Evolutionary conservation across 2,113 vertebrate species (phyloP), one percentile per base, ranked within the genome.

Genomic region (Solea senegalensis): DNA sequence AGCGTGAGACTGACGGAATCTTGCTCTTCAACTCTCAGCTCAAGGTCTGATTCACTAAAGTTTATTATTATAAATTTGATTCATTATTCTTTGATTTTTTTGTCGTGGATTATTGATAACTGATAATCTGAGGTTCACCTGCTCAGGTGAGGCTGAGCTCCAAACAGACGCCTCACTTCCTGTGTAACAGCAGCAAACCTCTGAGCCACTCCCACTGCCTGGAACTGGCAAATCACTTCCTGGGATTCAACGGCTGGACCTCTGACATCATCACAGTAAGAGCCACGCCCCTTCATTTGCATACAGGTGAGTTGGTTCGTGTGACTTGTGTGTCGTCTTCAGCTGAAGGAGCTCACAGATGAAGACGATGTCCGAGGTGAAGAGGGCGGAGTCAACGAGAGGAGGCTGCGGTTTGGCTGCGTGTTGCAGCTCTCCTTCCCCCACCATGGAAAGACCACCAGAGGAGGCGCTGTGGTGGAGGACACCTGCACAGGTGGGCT

Each of bases 1-100:
- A 94, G 46, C 72, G 1, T 0, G 34, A 55, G 0, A 95, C 94
- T 0, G 69, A 95, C 0, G 78, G 80, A 65, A 84, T 74, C 10
- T 57, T 48, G 1, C 91, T 95, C 45, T 93, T 95, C 26, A 83
- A 66, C 3, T 54, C 85, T 2, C 90, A 93, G 0, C 51, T 96
- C 43, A 95, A 95, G 94, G 95, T 96, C 61, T 48, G 45, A 48
- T 11, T 13, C 45, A 9, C 12, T 9, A 13, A 45, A 9, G 12
- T 9, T 45, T 9, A 10, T 44, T 8, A 9, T 45, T 5, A 45
- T 45, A 2, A 8, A 9, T 13, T 3, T 45, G 9, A 45, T 45
- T 9, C 1, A 10, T 48, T 48, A 21, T 13, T 48, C 9, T 48
- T 48, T 12, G 45, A 4, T 45, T 45, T 10, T 10, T 45, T 7